Evolutionary conservation across 2,888 invertebrate species (phyloP).

Genomic region (Eupithecia tripunctaria): DNA sequence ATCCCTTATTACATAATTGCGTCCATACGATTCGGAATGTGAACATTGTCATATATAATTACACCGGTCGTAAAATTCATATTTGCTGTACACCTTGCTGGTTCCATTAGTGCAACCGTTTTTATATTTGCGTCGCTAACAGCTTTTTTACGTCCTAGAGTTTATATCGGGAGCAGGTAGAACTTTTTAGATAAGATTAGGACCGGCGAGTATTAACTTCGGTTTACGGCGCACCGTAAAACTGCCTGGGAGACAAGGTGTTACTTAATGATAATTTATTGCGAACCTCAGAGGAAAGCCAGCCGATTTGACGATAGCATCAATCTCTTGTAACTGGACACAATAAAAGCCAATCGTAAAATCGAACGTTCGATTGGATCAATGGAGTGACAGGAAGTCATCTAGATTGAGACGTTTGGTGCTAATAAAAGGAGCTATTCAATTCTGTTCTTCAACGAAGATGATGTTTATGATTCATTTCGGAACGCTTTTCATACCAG

Average conservation of each 20-base stretch:
- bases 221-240: conserved; percentile 75
- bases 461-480: neutral
- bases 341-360: conserved; percentile 65
- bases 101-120: conserved; percentile 60
- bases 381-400: conserved; percentile 70
- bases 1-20: conserved; percentile 74
- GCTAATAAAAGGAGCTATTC: conserved; percentile 71
- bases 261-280: conserved; percentile 83
- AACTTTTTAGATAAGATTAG: conserved; percentile 76
- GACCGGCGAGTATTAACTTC: conserved; percentile 60
- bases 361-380: conserved; percentile 59
- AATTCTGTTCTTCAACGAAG: conserved; percentile 28
- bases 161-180: conserved; percentile 74
- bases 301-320: conserved; percentile 72
- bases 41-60: conserved; percentile 17
- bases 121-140: conserved; percentile 55
- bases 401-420: conserved; percentile 75
- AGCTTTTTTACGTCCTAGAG: conserved; percentile 57
- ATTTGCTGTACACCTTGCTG: conserved; percentile 56
- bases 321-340: conserved; percentile 75
- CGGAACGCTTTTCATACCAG: no score
- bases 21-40: conserved; percentile 8
- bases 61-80: conserved; percentile 58
- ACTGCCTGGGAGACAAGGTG: conserved; percentile 71
- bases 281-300: conserved; percentile 65